A percentile compares a stretch with the other conserved stretches of the same genome.
phyloP scores from a whole-genome alignment of 2,797 vertebrate species.

The Tenualosa thibaudeaui region DNA sequence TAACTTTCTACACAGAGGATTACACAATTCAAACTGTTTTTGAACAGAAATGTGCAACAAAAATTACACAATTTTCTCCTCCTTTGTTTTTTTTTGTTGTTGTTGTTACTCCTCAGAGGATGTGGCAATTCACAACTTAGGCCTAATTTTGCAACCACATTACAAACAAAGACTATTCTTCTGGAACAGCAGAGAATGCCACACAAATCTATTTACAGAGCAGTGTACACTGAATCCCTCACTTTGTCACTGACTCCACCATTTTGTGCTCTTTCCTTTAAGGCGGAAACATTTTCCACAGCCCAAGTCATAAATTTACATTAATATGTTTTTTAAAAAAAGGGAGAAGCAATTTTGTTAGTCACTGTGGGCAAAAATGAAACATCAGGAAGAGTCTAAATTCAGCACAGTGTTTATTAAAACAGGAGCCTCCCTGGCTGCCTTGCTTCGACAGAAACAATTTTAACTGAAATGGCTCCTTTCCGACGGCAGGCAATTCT shows the following conservation, averaged over 20 bases:
- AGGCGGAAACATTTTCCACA: slow-evolving; percentile 19
- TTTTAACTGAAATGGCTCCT: slow-evolving; percentile 5
- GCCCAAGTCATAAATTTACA: slow-evolving; percentile 19
- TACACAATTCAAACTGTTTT: slow-evolving; percentile 31
- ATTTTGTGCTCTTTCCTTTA: background rate
- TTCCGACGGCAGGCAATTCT: background rate
- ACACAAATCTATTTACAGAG: slow-evolving; percentile 12
- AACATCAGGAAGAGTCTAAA: background rate
- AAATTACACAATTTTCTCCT: slow-evolving; percentile 8
- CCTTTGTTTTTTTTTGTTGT: background rate
- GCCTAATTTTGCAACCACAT: slow-evolving; percentile 4
- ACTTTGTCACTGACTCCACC: slow-evolving; percentile 10
- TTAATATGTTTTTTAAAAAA: slow-evolving; percentile 9
- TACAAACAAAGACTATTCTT: slow-evolving; percentile 13
- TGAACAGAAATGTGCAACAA: background rate
- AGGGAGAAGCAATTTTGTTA: slow-evolving; percentile 6
- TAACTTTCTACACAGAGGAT: background rate
- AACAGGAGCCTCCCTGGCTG: background rate
- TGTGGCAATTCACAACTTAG: background rate
- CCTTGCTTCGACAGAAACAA: slow-evolving; percentile 1
- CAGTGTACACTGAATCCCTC: background rate
- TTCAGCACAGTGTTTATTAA: slow-evolving; percentile 18
- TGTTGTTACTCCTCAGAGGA: background rate
- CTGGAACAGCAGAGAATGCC: background rate
- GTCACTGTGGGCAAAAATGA: slow-evolving; percentile 16